A percentile compares a stretch with the other conserved stretches of the same genome.
phyloP scores from a whole-genome alignment of 1,140 invertebrate species.

The Parasteatoda tepidariorum region DNA sequence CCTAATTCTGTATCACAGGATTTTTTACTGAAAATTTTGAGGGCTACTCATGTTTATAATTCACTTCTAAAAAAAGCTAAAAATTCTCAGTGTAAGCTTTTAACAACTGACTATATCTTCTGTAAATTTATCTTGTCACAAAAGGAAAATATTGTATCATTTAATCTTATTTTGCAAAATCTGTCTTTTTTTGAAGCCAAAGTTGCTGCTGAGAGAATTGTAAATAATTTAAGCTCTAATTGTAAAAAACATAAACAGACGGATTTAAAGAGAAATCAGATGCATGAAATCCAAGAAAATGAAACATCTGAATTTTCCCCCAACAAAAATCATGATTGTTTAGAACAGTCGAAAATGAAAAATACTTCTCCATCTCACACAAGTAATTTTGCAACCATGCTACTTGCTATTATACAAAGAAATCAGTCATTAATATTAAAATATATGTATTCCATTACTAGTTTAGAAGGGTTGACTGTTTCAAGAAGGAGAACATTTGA shows the following conservation, averaged over 20 bases:
- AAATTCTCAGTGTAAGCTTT: neutral
- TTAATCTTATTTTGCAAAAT: conserved; percentile 18
- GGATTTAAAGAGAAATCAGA: conserved; percentile 7
- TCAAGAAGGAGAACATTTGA: conserved; percentile 8
- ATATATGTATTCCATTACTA: conserved; percentile 29
- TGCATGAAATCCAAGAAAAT: neutral
- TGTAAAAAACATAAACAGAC: conserved; percentile 17
- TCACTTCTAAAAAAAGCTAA: conserved; percentile 14
- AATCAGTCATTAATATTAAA: conserved; percentile 42
- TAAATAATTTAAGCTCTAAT: conserved; percentile 15
- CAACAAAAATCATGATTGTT: no score
- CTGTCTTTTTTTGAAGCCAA: conserved; percentile 43
- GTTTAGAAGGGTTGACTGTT: conserved; percentile 1
- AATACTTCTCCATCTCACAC: neutral
- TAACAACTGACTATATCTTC: neutral
- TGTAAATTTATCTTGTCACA: neutral
- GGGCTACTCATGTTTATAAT: neutral
- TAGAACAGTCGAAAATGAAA: conserved; percentile 3
- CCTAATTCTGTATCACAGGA: conserved; percentile 32
- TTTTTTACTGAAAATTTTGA: conserved; percentile 21
- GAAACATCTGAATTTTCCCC: no score
- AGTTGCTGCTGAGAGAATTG: conserved; percentile 20
- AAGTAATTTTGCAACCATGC: conserved; percentile 1
- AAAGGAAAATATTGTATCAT: conserved; percentile 1
- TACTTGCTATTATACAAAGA: conserved; percentile 19